Evolutionary conservation across 2,113 vertebrate genomes (phyloP), one percentile per base, ranked within the genome.

Genomic region (Lagopus muta): DNA sequence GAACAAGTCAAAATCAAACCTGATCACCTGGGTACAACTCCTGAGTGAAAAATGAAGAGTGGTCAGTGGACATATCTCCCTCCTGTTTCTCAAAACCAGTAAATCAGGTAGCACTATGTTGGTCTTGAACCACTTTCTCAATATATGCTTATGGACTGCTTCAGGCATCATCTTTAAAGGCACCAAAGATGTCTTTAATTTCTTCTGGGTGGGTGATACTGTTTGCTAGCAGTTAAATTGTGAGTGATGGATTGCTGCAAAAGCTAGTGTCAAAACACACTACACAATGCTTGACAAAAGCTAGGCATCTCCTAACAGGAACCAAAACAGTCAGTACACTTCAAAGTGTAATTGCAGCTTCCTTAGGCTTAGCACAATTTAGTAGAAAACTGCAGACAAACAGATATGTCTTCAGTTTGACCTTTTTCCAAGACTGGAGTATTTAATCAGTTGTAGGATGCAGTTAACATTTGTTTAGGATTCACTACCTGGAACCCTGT

Each of bases 311-410:
- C 6, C 4, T 9, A 83, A 58, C 21, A 57, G n/a, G 48, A 58
- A 11, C 45, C 40, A 54, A 50, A 92, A 43, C 13, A 66, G 42
- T 36, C 3, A 0, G 65, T 55, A 61, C 9, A n/a, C 11, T 45
- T 78, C 30, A 24, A 36, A 79, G 12, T 6, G 48, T 45, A 58
- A 62, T 10, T 69, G 20, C 24, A 65, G 38, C 28, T 48, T 83
- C 43, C 43, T 75, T 10, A 9, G 67, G 50, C n/a, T 58, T 47
- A 54, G 28, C 1, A 0, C 9, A 75, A 55, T 0, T 0, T 3
- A 11, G 22, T 36, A 47, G 3, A 2, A 67, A 90, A 65, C 61
- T 27, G 15, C 6, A 15, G 34, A 14, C 16, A 52, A 82, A 57
- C 5, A 6, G 16, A 12, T n/a, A 1, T n/a, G n/a, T 27, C 42